Base-by-base conservation (phyloP, 2,888 invertebrate genomes). In the Scaeva pyrastri region DNA sequence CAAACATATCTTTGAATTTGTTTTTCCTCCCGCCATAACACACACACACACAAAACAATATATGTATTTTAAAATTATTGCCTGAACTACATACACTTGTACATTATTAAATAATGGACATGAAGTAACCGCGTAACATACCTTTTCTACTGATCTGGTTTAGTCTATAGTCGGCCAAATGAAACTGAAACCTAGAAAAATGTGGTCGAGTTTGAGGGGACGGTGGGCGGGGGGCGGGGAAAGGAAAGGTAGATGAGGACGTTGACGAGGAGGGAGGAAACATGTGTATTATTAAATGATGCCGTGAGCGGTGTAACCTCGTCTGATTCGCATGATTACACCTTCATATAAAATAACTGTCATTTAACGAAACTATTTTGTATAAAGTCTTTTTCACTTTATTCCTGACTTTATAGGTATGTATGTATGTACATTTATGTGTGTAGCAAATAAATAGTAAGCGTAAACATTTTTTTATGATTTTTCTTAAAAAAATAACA, bases 271-370 rank as follows among this genome's bases (percentile, higher is more conserved):
- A n/a, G n/a, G n/a, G 52, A 31, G 55, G 50, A 39, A 64, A 75
- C 75, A 71, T 70, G 39, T 68, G 77, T 77, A 68, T 52, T 52
- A 41, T 73, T 52, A 77, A 82, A 73, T 77, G 58, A 19, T 82
- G 31, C 64, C 31, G 31, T 48, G 64, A 66, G 31, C 48, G 45
- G 48, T 16, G 14, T 26, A 66, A 66, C 64, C 16, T 66, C 14
- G 31, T 43, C 43, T 26, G 45, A 16, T 26, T 64, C 26, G 39
- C 39, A 64, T 64, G 64, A 66, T 48, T 66, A 48, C 45, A 26
- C 48, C 48, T 66, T 31, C 45, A 31, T 7, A 66, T 66, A 48
- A 48, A 19, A 48, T 31, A 68, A 68, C 52, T 39, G 23, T 52
- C 52, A 31, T 26, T 62, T 64, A 26, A 52, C 8, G 52, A 52